These are phyloP conservation scores for Phortica magna DNA, from an alignment of 2,888 invertebrate species.

Conservation along the genomic window DNA sequence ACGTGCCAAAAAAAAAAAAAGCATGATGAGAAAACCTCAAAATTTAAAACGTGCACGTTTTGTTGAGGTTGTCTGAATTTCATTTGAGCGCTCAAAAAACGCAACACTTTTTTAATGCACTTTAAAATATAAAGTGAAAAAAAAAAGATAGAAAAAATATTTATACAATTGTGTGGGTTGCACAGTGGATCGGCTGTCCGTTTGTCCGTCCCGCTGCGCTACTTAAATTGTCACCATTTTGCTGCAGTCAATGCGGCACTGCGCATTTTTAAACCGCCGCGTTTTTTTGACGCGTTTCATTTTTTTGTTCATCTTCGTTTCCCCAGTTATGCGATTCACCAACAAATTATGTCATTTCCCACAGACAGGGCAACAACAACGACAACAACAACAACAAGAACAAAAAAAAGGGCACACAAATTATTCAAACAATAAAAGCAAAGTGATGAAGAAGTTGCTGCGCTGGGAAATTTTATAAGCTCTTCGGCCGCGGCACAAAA, in stretches of 20 bases:
- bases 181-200: too few species aligned
- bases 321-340: not conserved
- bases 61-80: conserved; percentile 19
- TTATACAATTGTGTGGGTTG: conserved; percentile 10
- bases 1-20: conserved; percentile 13
- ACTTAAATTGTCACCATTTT: conserved; percentile 3
- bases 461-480: conserved; percentile 11
- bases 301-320: not conserved
- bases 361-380: conserved; percentile 12
- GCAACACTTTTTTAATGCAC: conserved; percentile 1
- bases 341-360: conserved; percentile 36
- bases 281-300: not conserved
- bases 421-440: not conserved
- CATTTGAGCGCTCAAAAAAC: not conserved
- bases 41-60: conserved; percentile 34
- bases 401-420: conserved; percentile 6
- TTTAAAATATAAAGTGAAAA: not conserved
- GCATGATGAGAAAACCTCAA: conserved; percentile 23
- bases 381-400: conserved; percentile 11
- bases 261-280: not conserved
- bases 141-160: not conserved
- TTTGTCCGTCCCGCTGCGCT: not conserved
- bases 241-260: not conserved
- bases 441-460: conserved; percentile 6
- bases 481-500: too few species aligned